Evolutionary conservation across 2,888 invertebrate genomes (phyloP).

Genomic region (Cepaea hortensis): DNA sequence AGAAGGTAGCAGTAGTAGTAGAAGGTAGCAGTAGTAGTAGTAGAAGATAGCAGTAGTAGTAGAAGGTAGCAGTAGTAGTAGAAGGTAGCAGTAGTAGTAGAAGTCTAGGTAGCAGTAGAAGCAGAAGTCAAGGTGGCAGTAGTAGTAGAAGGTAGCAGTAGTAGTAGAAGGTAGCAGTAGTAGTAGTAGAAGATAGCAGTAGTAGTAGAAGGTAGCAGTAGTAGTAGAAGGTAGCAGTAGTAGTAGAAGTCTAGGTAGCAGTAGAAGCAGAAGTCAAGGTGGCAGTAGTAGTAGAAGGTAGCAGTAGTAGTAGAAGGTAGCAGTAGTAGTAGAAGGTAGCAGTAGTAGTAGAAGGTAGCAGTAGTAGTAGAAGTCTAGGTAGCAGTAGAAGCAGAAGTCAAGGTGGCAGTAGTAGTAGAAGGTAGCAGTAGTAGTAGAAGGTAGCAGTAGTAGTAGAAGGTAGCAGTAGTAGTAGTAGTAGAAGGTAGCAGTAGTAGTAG

Average conservation of each 20-base stretch:
- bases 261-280: neutral
- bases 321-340: too few species aligned
- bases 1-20: neutral
- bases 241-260: too few species aligned
- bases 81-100: conserved; percentile 15
- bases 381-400: neutral
- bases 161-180: conserved; percentile 1
- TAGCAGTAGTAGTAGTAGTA: conserved; percentile 19
- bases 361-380: neutral
- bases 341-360: neutral
- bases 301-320: neutral
- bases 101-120: conserved; percentile 1
- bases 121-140: neutral
- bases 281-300: too few species aligned
- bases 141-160: conserved; percentile 20
- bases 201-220: conserved; percentile 9
- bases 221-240: neutral
- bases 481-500: conserved; percentile 18
- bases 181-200: conserved; percentile 9
- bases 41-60: neutral
- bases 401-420: neutral
- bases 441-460: conserved; percentile 15
- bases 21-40: neutral
- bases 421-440: conserved; percentile 1
- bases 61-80: neutral